Conservation (phyloP, 2,888 invertebrate genomes). For the Alloplasta piceator region DNA sequence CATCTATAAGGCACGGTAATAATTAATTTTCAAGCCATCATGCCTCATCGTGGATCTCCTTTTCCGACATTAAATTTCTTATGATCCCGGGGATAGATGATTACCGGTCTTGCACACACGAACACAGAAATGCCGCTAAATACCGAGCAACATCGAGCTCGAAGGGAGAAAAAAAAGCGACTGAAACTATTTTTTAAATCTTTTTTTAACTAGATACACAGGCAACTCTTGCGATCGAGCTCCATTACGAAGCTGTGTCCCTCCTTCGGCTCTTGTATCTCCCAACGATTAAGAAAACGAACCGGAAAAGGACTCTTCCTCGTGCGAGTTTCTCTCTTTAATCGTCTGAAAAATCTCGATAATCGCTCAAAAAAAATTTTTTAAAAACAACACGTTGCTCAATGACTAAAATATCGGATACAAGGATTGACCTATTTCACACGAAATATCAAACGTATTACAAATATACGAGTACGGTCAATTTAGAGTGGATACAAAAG, state of each 20-base stretch:
- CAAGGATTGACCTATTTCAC: conserved; percentile 19
- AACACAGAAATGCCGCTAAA: conserved; percentile 10
- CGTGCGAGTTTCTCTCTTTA: neutral
- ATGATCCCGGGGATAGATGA: conserved; percentile 51
- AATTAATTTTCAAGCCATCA: conserved; percentile 58
- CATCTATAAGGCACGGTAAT: conserved; percentile 39
- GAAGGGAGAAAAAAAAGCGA: conserved; percentile 22
- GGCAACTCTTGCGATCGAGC: conserved; percentile 1
- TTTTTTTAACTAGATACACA: neutral
- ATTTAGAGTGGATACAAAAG: too few relatives aligned
- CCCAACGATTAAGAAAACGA: conserved; percentile 18
- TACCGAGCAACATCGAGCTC: neutral
- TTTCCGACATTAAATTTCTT: conserved; percentile 58
- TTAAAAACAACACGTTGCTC: conserved; percentile 10
- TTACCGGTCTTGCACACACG: conserved; percentile 51
- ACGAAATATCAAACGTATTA: neutral
- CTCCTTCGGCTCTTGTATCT: conserved; percentile 20
- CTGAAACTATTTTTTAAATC: neutral
- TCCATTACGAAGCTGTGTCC: conserved; percentile 43
- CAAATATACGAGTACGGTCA: too few relatives aligned
- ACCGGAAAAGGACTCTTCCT: neutral
- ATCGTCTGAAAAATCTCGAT: neutral
- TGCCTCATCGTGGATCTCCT: conserved; percentile 44
- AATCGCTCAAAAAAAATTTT: too few relatives aligned
- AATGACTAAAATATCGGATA: conserved; percentile 38